These are phyloP conservation scores for Rhinella marina DNA, from an alignment of 2,797 vertebrate species.

Conservation along the genomic window DNA sequence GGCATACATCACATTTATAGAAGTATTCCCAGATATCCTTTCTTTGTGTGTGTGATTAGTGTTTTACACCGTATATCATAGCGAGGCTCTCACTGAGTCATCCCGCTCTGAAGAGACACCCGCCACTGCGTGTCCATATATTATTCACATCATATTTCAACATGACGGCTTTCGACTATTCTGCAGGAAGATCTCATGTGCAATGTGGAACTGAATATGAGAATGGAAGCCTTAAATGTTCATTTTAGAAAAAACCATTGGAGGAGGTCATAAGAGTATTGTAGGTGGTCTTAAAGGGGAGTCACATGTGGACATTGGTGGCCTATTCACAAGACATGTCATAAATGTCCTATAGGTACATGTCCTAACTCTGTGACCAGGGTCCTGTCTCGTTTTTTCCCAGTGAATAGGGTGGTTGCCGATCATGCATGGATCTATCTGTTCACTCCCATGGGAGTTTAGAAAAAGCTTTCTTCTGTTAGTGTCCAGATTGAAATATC, in stretches of 20 bases:
- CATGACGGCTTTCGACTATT: conserved; percentile 6
- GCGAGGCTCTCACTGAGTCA: conserved; percentile 26
- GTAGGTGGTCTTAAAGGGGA: too few species aligned
- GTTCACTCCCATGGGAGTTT: too few species aligned
- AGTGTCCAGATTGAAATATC: too few species aligned
- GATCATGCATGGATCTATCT: too few species aligned
- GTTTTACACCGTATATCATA: conserved; percentile 37
- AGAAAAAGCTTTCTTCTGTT: too few species aligned
- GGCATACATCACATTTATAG: conserved; percentile 51
- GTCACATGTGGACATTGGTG: too few species aligned
- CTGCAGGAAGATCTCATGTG: not conserved
- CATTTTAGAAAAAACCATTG: not conserved
- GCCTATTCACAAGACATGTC: too few species aligned
- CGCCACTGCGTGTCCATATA: not conserved
- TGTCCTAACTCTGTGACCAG: too few species aligned
- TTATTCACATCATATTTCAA: conserved; percentile 35
- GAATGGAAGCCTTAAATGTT: not conserved
- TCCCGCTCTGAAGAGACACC: conserved; percentile 7
- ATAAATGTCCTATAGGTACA: too few species aligned
- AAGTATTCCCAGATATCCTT: conserved; percentile 51
- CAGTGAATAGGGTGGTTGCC: too few species aligned
- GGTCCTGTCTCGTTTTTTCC: too few species aligned
- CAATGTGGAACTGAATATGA: too few species aligned
- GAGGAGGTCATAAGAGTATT: not conserved
- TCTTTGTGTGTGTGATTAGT: conserved; percentile 47